Conservation (phyloP, 2,888 invertebrate genomes). For the Cosmia trapezina region DNA sequence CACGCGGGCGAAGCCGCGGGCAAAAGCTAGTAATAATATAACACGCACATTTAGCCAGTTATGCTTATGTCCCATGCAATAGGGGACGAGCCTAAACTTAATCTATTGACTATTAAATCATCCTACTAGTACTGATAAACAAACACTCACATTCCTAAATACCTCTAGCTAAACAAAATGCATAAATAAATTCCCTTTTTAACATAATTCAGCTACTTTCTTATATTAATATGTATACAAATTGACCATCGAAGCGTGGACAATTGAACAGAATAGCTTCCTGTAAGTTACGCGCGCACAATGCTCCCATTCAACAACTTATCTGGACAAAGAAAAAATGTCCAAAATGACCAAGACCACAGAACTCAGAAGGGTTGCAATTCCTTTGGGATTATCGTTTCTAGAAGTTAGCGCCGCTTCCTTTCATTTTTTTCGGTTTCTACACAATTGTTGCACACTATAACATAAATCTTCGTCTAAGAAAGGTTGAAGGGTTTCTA, state of each 20-base stretch:
- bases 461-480: constrained; percentile 65
- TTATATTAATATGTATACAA: constrained; percentile 75
- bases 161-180: constrained; percentile 14
- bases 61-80: too few species aligned
- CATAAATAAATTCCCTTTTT: constrained; percentile 55
- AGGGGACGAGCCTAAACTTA: too few species aligned
- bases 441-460: constrained; percentile 71
- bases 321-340: constrained; percentile 74
- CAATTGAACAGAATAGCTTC: constrained; percentile 85
- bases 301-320: constrained; percentile 80
- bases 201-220: constrained; percentile 70
- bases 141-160: constrained; percentile 33
- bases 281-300: constrained; percentile 82
- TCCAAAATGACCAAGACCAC: constrained; percentile 60
- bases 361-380: constrained; percentile 80
- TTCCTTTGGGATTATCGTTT: constrained; percentile 82
- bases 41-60: too few species aligned
- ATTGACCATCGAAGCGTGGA: constrained; percentile 77
- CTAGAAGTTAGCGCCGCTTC: constrained; percentile 83
- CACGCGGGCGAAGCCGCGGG: too few species aligned
- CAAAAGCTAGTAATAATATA: too few species aligned
- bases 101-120: neutral
- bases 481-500: constrained; percentile 47
- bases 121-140: neutral
- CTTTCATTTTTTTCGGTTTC: constrained; percentile 60